A percentile compares a stretch with the other conserved stretches of the same genome.
Conservation (phyloP, 1,140 invertebrate genomes). For the Sitophilus oryzae region DNA sequence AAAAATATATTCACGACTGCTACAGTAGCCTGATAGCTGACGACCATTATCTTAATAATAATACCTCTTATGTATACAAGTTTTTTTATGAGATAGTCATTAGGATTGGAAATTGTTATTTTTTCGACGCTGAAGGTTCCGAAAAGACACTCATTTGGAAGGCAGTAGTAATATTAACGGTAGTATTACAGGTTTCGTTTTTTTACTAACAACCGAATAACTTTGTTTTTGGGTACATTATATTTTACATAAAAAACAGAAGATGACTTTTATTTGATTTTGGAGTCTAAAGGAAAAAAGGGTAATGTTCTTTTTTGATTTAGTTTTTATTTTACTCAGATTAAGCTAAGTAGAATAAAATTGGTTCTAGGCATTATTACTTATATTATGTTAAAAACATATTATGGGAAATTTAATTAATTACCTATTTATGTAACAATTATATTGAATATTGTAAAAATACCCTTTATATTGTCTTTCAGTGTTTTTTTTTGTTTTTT, state of each 20-base stretch:
- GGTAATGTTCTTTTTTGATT: no score
- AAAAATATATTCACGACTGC: slow-evolving; percentile 16
- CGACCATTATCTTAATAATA: slow-evolving; percentile 23
- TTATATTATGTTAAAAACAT: no score
- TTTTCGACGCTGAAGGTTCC: background rate
- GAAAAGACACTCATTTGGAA: background rate
- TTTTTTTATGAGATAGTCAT: slow-evolving; percentile 10
- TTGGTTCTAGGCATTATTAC: no score
- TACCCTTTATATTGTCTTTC: no score
- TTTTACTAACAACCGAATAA: background rate
- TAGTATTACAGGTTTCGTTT: background rate
- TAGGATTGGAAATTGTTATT: background rate
- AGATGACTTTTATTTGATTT: no score
- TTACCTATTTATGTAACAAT: no score
- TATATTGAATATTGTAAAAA: no score
- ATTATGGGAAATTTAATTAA: no score
- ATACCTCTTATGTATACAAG: slow-evolving; percentile 18
- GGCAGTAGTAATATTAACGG: background rate
- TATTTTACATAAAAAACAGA: background rate
- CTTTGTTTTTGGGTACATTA: background rate
- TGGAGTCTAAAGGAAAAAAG: no score
- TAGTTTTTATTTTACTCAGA: no score
- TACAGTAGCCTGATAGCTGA: slow-evolving; percentile 17
- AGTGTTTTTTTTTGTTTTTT: no score
- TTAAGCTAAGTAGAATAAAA: no score